Evolutionary conservation across 2,797 vertebrate genomes (phyloP).

Genomic region (Hemitrygon akajei): DNA sequence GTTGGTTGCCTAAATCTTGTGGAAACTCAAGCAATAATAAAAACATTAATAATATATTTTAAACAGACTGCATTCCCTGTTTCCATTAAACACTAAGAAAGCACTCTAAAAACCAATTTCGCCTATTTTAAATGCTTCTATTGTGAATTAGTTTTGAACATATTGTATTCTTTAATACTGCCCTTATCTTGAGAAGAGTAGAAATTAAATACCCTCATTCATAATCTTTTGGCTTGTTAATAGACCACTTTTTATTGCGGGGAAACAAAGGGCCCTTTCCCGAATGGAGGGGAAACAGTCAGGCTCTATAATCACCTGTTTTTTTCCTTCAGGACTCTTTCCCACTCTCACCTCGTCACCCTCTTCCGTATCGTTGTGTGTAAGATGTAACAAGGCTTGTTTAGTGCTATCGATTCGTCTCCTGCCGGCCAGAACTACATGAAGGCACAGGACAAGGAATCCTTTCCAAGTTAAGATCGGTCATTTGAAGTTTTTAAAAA

Average conservation of each 20-base stretch:
- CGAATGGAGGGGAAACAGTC: background rate
- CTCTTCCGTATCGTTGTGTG: background rate
- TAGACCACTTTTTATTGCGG: background rate
- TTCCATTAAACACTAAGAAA: too few relatives aligned
- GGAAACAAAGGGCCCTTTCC: background rate
- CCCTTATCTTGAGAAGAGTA: background rate
- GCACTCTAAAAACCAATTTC: background rate
- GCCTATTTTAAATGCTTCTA: background rate
- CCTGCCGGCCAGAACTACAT: background rate
- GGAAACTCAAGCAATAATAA: too few relatives aligned
- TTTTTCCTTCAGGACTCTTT: background rate
- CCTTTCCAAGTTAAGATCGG: background rate
- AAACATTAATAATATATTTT: too few relatives aligned
- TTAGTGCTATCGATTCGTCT: background rate
- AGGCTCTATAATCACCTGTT: conserved; percentile 7
- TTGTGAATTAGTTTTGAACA: background rate
- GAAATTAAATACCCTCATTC: background rate
- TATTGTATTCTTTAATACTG: background rate
- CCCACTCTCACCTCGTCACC: background rate
- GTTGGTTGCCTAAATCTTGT: too few relatives aligned
- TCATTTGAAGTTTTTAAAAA: background rate
- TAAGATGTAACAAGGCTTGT: background rate
- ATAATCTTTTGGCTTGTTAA: background rate
- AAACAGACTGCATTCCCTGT: too few relatives aligned
- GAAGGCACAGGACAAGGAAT: background rate